A percentile compares a stretch with the other conserved stretches of the same genome.
phyloP scores from a whole-genome alignment of 2,797 vertebrate genomes.

The Carapus acus region DNA sequence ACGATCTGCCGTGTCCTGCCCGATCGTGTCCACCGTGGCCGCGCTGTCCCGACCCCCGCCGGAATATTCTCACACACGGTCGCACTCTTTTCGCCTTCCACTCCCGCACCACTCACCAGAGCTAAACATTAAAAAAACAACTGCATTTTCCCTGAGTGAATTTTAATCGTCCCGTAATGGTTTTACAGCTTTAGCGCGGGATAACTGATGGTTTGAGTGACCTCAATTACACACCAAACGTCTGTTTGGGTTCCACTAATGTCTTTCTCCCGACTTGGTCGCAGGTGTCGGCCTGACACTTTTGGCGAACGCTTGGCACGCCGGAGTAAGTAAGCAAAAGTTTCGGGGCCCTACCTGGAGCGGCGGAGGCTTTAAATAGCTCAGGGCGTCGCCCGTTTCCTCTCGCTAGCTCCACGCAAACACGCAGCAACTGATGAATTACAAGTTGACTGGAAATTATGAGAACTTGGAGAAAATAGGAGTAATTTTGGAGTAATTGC shows the following conservation, averaged over 20 bases:
- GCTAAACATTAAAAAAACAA: conserved; percentile 26
- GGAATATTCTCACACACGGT: conserved; percentile 15
- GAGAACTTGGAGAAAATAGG: conserved; percentile 66
- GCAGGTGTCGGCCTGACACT: conserved; percentile 62
- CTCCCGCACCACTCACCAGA: conserved; percentile 14
- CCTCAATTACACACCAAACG: conserved; percentile 43
- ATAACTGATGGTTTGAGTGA: conserved; percentile 49
- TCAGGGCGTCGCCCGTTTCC: conserved; percentile 62
- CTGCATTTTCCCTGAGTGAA: conserved; percentile 38
- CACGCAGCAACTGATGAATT: conserved; percentile 68
- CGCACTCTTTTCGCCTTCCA: conserved; percentile 10
- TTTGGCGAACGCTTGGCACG: conserved; percentile 69
- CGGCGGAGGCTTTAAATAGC: conserved; percentile 66
- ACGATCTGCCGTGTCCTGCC: conserved; percentile 9
- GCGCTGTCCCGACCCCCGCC: too few species aligned
- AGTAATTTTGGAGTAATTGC: conserved; percentile 71
- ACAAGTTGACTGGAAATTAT: conserved; percentile 75
- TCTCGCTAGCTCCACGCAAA: conserved; percentile 61
- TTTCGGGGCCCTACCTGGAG: conserved; percentile 70
- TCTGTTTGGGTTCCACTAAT: conserved; percentile 59
- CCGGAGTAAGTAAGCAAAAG: conserved; percentile 49
- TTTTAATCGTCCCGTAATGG: conserved; percentile 54
- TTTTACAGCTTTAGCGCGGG: conserved; percentile 46
- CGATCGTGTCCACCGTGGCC: conserved; percentile 14
- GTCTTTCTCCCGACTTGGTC: conserved; percentile 59